Evolutionary conservation across 2,797 vertebrate genomes (phyloP).

Genomic region (Myripristis jacobus): DNA sequence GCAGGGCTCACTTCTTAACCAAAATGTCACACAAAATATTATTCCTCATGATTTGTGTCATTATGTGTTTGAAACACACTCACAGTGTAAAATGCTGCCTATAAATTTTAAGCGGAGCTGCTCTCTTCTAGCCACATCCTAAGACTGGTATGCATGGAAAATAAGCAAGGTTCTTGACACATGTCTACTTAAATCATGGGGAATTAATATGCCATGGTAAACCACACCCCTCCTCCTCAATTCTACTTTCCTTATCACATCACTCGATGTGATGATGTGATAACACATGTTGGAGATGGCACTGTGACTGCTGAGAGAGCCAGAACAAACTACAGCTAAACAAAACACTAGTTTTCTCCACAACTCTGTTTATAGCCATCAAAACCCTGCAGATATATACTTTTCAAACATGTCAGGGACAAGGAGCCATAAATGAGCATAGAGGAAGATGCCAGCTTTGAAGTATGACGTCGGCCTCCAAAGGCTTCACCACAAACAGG

Average conservation of each 20-base stretch:
- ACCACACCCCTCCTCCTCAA: constrained; percentile 34
- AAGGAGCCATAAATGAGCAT: constrained; percentile 71
- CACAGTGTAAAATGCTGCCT: constrained; percentile 54
- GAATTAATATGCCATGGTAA: constrained; percentile 21
- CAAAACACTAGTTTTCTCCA: constrained; percentile 64
- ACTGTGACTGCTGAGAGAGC: constrained; percentile 50
- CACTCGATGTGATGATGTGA: constrained; percentile 52
- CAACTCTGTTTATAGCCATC: constrained; percentile 74
- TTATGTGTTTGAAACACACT: constrained; percentile 59
- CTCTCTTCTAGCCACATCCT: constrained; percentile 48
- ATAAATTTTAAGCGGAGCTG: constrained; percentile 50
- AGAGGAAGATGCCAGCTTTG: constrained; percentile 76
- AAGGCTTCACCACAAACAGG: constrained; percentile 76
- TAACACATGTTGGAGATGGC: constrained; percentile 61
- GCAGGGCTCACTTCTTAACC: constrained; percentile 58
- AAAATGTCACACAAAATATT: constrained; percentile 61
- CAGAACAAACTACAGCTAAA: constrained; percentile 67
- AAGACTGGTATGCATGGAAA: constrained; percentile 52
- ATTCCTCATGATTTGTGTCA: constrained; percentile 67
- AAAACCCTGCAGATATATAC: constrained; percentile 78
- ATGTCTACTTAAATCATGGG: constrained; percentile 15
- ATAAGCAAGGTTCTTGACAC: constrained; percentile 53
- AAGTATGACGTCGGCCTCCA: constrained; percentile 78
- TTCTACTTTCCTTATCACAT: constrained; percentile 32
- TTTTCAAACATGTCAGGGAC: constrained; percentile 83